phyloP scores from a whole-genome alignment of 2,113 vertebrate genomes.

The Etia nguti region DNA sequence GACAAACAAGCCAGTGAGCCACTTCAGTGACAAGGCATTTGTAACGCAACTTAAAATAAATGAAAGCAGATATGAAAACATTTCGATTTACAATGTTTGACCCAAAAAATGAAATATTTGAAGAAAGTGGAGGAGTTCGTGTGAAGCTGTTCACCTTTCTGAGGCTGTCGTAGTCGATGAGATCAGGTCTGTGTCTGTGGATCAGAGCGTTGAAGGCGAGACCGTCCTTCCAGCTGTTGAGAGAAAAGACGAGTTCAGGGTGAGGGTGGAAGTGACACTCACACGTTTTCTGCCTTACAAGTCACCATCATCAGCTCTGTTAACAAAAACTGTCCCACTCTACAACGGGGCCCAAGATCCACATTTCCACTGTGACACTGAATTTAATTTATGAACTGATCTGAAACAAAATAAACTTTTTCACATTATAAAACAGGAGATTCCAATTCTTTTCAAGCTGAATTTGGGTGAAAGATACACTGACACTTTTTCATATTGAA shows the following conservation, averaged over 20 bases:
- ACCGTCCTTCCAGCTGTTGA: slow-evolving; percentile 90
- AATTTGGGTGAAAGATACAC: not conserved
- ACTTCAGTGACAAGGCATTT: not conserved
- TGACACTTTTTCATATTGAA: not conserved
- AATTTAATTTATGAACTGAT: not conserved
- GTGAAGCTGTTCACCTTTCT: slow-evolving; percentile 76
- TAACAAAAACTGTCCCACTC: not conserved
- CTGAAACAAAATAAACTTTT: not conserved
- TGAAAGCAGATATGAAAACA: not conserved
- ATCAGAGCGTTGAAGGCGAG: slow-evolving; percentile 95
- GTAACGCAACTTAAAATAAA: not conserved
- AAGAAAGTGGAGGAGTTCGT: not conserved
- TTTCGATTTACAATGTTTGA: fast-evolving
- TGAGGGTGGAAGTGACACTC: not conserved
- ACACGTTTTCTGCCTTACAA: not conserved
- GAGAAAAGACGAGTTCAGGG: not conserved
- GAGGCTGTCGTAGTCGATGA: slow-evolving; percentile 92
- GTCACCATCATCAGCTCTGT: fast-evolving
- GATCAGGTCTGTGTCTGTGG: slow-evolving; percentile 91
- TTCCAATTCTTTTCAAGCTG: fast-evolving
- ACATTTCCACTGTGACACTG: not conserved
- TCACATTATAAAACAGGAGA: no score
- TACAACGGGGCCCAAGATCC: not conserved
- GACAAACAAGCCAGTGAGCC: not conserved
- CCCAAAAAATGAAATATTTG: fast-evolving